These are phyloP conservation scores for Gymnoscopelus microlampas DNA, from an alignment of 2,797 vertebrate genomes.

Conservation along the genomic window DNA sequence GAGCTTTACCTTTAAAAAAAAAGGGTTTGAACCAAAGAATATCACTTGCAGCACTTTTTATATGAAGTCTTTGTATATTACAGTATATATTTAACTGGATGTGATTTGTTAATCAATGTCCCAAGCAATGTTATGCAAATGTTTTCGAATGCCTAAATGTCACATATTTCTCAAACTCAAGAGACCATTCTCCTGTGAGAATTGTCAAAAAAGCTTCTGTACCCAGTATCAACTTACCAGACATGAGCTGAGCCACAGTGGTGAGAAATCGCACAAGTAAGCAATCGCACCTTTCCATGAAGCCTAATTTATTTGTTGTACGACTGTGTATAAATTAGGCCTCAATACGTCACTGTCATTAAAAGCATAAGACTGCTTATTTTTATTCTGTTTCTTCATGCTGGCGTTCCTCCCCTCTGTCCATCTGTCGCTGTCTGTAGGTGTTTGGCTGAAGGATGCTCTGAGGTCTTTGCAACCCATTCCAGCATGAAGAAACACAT, in stretches of 20 bases:
- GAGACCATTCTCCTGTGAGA: conserved; percentile 90
- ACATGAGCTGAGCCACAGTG: conserved; percentile 86
- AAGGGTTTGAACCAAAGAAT: too few species aligned
- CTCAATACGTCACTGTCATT: too few species aligned
- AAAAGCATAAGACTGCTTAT: too few species aligned
- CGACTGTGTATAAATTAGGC: too few species aligned
- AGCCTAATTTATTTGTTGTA: too few species aligned
- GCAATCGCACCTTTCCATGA: neutral
- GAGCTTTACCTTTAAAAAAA: too few species aligned
- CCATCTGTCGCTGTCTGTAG: conserved; percentile 67
- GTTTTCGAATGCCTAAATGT: neutral
- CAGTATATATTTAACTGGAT: too few species aligned
- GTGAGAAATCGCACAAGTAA: conserved; percentile 88
- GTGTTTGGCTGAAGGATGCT: conserved; percentile 84
- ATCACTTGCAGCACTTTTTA: too few species aligned
- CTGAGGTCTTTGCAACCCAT: conserved; percentile 83
- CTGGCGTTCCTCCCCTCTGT: neutral
- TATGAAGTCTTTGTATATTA: too few species aligned
- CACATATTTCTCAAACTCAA: conserved; percentile 49
- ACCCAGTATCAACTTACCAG: conserved; percentile 86
- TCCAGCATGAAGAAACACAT: conserved; percentile 88
- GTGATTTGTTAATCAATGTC: too few species aligned
- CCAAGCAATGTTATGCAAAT: neutral
- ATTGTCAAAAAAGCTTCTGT: conserved; percentile 88
- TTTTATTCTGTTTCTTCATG: neutral